Conservation (phyloP, 1,140 invertebrate genomes). For the Zaprionus nigranus region DNA sequence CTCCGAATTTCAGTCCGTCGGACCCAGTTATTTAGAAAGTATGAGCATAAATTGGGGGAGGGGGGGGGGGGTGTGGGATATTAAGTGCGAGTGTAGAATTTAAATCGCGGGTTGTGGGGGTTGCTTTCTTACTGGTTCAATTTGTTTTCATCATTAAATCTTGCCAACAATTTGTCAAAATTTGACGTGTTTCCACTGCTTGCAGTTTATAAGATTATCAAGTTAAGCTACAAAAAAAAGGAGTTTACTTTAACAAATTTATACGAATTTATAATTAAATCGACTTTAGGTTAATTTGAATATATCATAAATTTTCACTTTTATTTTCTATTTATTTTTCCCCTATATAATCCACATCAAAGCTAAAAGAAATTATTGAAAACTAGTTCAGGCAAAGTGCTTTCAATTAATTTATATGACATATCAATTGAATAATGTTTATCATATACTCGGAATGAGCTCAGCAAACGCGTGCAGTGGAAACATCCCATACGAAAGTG, state of each 20-base stretch:
- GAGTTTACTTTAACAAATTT: too few relatives aligned
- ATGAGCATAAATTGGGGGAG: too few relatives aligned
- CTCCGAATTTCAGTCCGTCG: too few relatives aligned
- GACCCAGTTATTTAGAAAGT: too few relatives aligned
- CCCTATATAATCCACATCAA: neutral
- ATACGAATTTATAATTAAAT: too few relatives aligned
- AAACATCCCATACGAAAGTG: neutral
- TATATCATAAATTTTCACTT: neutral
- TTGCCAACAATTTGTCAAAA: neutral
- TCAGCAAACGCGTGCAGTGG: neutral
- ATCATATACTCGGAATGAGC: neutral
- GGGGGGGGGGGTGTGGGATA: too few relatives aligned
- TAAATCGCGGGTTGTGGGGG: too few relatives aligned
- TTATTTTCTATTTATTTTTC: neutral
- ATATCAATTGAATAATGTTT: neutral
- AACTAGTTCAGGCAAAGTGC: neutral
- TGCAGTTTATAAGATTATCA: too few relatives aligned
- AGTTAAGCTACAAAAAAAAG: neutral
- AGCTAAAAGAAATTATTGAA: neutral
- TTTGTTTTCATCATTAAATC: neutral
- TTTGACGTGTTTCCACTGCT: neutral
- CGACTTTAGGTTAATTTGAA: neutral
- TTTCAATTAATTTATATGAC: constrained; percentile 8
- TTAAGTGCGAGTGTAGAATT: too few relatives aligned
- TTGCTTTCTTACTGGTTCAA: too few relatives aligned